phyloP scores from a whole-genome alignment of 1,140 invertebrate genomes.

The Cataglyphis hispanica region DNA sequence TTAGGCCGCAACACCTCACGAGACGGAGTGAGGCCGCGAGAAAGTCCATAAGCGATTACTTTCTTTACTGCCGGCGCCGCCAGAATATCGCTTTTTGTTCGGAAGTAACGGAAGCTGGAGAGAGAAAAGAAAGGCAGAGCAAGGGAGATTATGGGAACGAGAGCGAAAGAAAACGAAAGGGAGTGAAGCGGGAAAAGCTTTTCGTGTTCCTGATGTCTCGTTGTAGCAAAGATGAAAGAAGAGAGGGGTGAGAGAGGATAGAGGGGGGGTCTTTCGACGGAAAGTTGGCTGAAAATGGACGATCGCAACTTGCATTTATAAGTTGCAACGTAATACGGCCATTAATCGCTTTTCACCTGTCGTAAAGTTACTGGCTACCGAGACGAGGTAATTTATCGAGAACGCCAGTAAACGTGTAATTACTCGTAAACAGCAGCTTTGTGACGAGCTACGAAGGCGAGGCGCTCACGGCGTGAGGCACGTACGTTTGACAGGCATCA shows the following conservation, averaged over 20 bases:
- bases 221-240: conserved; percentile 40
- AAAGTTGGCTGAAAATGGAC: conserved; percentile 66
- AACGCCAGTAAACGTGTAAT: conserved; percentile 71
- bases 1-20: conserved; percentile 72
- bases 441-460: conserved; percentile 57
- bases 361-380: conserved; percentile 67
- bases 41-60: conserved; percentile 67
- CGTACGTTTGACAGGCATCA: conserved; percentile 55
- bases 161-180: not conserved
- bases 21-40: conserved; percentile 58
- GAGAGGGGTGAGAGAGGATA: conserved; percentile 1
- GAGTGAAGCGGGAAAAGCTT: not conserved
- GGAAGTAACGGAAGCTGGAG: conserved; percentile 37
- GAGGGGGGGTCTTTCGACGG: conserved; percentile 1
- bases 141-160: not conserved
- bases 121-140: not conserved
- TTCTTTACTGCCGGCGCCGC: conserved; percentile 54
- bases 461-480: not conserved
- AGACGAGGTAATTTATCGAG: conserved; percentile 69
- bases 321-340: conserved; percentile 70
- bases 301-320: conserved; percentile 64
- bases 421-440: conserved; percentile 74
- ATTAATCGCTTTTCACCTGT: conserved; percentile 76
- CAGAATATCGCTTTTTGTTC: conserved; percentile 46
- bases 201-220: conserved; percentile 49